Percentiles rank a stretch among this genome's conserved stretches.
Evolutionary conservation across 2,113 vertebrate species (phyloP).

Genomic region (Catharus bicknelli): DNA sequence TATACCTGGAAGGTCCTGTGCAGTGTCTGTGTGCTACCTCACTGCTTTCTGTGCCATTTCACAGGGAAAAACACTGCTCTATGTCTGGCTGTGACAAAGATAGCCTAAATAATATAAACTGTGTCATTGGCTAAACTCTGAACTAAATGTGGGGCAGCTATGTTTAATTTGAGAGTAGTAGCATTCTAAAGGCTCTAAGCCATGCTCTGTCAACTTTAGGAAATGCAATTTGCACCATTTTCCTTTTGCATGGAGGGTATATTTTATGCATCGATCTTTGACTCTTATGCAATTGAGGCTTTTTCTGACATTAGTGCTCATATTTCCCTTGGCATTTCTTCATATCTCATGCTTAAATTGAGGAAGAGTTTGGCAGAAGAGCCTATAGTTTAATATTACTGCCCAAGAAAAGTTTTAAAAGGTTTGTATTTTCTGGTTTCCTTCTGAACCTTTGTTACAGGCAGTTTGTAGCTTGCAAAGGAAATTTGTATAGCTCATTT

Average conservation of each 20-base stretch:
- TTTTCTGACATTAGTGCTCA: not conserved
- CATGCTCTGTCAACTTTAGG: not conserved
- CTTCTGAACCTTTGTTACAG: not conserved
- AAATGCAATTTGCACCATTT: not conserved
- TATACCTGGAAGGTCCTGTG: not conserved
- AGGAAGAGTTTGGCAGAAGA: not conserved
- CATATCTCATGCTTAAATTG: not conserved
- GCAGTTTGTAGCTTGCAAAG: not conserved
- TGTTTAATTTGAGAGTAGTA: not conserved
- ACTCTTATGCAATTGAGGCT: not conserved
- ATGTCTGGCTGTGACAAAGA: not conserved
- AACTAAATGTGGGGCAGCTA: not conserved
- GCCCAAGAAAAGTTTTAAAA: not conserved
- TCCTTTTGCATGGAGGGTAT: not conserved
- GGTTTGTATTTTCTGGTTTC: not conserved
- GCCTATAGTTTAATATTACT: not conserved
- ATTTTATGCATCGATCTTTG: not conserved
- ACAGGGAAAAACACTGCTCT: not conserved
- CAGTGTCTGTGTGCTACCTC: fast-evolving
- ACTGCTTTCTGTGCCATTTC: not conserved
- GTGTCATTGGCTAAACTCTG: not conserved
- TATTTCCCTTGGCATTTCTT: not conserved
- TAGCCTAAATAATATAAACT: not conserved
- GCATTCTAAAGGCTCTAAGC: not conserved
- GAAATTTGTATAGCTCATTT: not conserved